Conservation (phyloP, 2,888 invertebrate genomes). For the Caenorhabditis becei region DNA sequence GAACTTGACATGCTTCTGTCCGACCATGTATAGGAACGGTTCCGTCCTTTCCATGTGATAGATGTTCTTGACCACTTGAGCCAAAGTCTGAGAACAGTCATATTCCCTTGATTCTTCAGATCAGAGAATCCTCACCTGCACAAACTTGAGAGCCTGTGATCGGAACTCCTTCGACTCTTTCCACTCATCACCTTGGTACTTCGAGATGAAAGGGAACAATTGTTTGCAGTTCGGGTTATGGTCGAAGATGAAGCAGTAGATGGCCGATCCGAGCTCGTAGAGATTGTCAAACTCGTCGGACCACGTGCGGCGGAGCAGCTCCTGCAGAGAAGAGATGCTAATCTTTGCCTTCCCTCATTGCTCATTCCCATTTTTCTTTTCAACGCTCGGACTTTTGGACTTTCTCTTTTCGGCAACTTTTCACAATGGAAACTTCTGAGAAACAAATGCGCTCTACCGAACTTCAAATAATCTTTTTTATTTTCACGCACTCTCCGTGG, state of each 20-base stretch:
- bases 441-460: too few relatives aligned
- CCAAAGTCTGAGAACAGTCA: slow-evolving; percentile 71
- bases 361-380: slow-evolving; percentile 1
- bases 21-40: slow-evolving; percentile 73
- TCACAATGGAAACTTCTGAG: too few relatives aligned
- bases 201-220: slow-evolving; percentile 75
- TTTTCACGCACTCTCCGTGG: too few relatives aligned
- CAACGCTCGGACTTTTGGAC: not conserved
- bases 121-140: slow-evolving; percentile 72
- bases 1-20: slow-evolving; percentile 76
- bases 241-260: slow-evolving; percentile 79
- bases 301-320: slow-evolving; percentile 78
- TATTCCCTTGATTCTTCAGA: not conserved
- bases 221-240: slow-evolving; percentile 77
- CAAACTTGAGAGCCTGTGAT: slow-evolving; percentile 77
- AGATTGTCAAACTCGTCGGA: slow-evolving; percentile 80
- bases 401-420: not conserved
- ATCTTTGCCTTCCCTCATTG: slow-evolving; percentile 6
- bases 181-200: slow-evolving; percentile 72
- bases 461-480: too few relatives aligned
- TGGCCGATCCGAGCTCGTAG: slow-evolving; percentile 77
- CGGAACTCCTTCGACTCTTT: slow-evolving; percentile 77
- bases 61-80: slow-evolving; percentile 79
- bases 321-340: slow-evolving; percentile 36
- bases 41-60: slow-evolving; percentile 77